Percentiles rank a stretch among this genome's conserved stretches.
These are phyloP conservation scores for Kryptolebias ocellatus DNA, from an alignment of 2,797 vertebrate genomes.

Conservation along the genomic window DNA sequence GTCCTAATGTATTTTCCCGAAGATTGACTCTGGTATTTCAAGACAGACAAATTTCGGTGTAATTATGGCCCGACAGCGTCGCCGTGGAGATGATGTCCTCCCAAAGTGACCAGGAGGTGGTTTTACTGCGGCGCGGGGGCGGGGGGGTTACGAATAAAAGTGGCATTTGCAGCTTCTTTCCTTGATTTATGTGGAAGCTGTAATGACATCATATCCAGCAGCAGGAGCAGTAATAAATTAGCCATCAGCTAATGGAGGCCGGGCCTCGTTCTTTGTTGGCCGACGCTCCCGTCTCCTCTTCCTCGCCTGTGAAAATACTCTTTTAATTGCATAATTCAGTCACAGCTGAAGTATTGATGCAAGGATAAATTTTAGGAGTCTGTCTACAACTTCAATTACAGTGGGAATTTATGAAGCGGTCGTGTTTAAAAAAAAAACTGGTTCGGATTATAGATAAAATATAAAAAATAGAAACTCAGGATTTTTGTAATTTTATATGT, in stretches of 20 bases:
- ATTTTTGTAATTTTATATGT: not conserved
- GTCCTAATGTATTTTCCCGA: constrained; percentile 64
- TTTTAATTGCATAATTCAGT: constrained; percentile 23
- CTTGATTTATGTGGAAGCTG: constrained; percentile 73
- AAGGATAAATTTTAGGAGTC: not conserved
- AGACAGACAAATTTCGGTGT: constrained; percentile 45
- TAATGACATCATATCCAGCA: constrained; percentile 74
- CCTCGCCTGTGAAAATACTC: constrained; percentile 23
- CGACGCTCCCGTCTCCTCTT: not conserved
- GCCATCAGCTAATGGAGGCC: constrained; percentile 68
- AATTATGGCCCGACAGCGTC: constrained; percentile 69
- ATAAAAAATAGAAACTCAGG: not conserved
- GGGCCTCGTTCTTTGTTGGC: constrained; percentile 63
- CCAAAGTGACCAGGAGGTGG: constrained; percentile 83
- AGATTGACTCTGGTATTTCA: constrained; percentile 64
- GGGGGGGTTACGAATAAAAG: constrained; percentile 54
- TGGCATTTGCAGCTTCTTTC: constrained; percentile 39
- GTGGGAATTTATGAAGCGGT: not conserved
- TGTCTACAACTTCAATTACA: not conserved
- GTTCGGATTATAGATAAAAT: not conserved
- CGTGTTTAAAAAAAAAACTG: not conserved
- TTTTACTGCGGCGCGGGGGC: constrained; percentile 46
- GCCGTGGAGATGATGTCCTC: constrained; percentile 54
- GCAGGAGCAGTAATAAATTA: constrained; percentile 71
- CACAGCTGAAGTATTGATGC: constrained; percentile 1